Conservation (phyloP, 2,888 invertebrate species). For the Tridacna crocea region DNA sequence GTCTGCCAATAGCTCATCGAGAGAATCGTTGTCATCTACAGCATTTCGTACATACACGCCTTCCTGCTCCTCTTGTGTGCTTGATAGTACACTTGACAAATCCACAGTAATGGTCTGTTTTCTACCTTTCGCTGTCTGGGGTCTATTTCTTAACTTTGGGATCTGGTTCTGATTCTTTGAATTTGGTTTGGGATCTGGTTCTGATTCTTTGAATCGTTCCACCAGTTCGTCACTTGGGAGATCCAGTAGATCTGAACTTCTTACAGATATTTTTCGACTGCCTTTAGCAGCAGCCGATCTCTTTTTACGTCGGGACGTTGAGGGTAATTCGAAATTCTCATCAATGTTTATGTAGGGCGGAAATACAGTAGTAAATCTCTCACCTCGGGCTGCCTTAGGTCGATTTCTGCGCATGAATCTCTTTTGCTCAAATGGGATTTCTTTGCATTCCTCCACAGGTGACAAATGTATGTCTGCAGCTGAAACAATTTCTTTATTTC, state of each 20-base stretch:
- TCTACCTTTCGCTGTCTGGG: conserved; percentile 19
- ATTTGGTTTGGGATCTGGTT: neutral
- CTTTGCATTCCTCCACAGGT: neutral
- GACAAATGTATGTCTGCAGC: neutral
- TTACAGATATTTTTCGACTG: neutral
- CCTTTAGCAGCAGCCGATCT: conserved; percentile 25
- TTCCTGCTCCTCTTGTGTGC: neutral
- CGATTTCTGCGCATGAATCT: neutral
- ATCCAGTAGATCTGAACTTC: conserved; percentile 10
- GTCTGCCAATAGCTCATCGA: neutral
- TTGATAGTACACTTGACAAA: neutral
- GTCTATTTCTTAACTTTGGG: conserved; percentile 13
- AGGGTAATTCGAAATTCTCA: neutral
- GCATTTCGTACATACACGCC: neutral
- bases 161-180: conserved; percentile 6
- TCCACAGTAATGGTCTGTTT: neutral
- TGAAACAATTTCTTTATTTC: too few species aligned
- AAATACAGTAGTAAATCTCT: conserved; percentile 7
- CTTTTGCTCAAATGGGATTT: neutral
- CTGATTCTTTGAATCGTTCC: conserved; percentile 16
- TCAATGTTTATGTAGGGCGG: conserved; percentile 26
- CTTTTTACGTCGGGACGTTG: neutral
- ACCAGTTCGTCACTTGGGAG: conserved; percentile 19
- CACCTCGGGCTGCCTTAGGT: conserved; percentile 26
- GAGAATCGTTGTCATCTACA: neutral